Base-by-base conservation (phyloP, 2,888 invertebrate species). In the Tanypteryx hageni region DNA sequence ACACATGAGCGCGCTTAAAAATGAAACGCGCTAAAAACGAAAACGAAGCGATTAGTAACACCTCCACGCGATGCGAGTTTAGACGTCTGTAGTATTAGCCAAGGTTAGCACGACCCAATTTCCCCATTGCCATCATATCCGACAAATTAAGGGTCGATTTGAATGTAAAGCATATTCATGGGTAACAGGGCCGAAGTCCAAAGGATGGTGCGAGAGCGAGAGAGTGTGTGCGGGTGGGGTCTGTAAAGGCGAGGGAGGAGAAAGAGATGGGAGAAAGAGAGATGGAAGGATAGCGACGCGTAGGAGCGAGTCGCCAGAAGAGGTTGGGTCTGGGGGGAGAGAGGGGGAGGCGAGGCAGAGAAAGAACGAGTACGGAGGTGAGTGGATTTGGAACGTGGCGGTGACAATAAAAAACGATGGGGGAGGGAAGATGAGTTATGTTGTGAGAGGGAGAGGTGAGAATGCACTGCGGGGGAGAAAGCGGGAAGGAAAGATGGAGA, bases 161-260 rank as follows among this genome's bases (percentile, higher is more conserved):
- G 68, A 68, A 68, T 68, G 68, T 68, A 68, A 68, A 68, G 68
- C 68, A 68, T 68, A 68, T 68, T 68, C 68, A 68, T 68, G 68
- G 22, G 68, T 68, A 68, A 68, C 10, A 68, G 68, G 68, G 68
- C 68, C 68, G 68, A 68, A 18, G 68, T 68, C n/a, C n/a, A n/a
- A n/a, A 22, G 22, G 68, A 68, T 16, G 22, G 68, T 68, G 64
- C 9, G 68, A n/a, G 18, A 68, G 18, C 68, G 10, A 68, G 22
- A 18, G 68, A 68, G 68, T 10, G 18, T n/a, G 18, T 68, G 18
- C 18, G 68, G 68, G 68, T 68, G 11, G 7, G 68, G 68, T 44
- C 3, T 44, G 5, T 5, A 44, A 44, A 44, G 44, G 44, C 44
- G 44, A 44, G 64, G 64, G 11, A 10, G 59, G 10, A 14, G 9